Percentiles rank a stretch among this genome's conserved stretches.
Conservation (phyloP, 2,797 vertebrate species). For the Poecilia picta region DNA sequence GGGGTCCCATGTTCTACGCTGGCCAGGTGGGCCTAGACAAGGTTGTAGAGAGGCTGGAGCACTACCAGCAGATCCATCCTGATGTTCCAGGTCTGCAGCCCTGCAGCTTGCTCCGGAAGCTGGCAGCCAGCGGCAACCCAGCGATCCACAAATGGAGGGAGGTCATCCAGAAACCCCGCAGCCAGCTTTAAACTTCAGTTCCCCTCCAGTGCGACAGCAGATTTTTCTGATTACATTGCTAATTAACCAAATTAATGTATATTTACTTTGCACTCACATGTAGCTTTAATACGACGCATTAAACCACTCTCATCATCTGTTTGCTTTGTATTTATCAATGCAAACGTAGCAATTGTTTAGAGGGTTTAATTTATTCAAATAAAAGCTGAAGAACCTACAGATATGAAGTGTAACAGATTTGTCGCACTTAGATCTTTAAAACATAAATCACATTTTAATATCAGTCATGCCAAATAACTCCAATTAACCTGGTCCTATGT, state of each 20-base stretch:
- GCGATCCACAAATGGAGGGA: constrained; percentile 86
- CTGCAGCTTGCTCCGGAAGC: constrained; percentile 82
- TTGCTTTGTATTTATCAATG: not conserved
- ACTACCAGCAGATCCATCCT: constrained; percentile 82
- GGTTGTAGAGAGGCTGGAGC: constrained; percentile 85
- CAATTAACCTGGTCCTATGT: not conserved
- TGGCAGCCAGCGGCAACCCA: constrained; percentile 86
- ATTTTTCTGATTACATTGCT: constrained; percentile 1
- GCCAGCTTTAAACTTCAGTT: constrained; percentile 81
- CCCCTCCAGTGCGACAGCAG: constrained; percentile 17
- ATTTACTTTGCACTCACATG: not conserved
- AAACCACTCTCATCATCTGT: not conserved
- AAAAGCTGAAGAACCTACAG: not conserved
- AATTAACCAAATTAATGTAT: constrained; percentile 23
- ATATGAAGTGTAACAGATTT: not conserved
- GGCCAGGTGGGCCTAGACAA: constrained; percentile 82
- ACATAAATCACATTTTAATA: not conserved
- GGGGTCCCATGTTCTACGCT: constrained; percentile 94
- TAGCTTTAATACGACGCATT: not conserved
- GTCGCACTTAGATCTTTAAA: not conserved
- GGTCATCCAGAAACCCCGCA: constrained; percentile 64
- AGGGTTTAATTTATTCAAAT: not conserved
- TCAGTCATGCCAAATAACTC: not conserved
- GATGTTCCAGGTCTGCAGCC: constrained; percentile 86
- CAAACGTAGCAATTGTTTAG: not conserved